Percentiles rank a stretch among this genome's conserved stretches.
These are phyloP conservation scores for Patiria miniata DNA, from an alignment of 35 echinoderm and acorn worm genomes.

Conservation along the genomic window DNA sequence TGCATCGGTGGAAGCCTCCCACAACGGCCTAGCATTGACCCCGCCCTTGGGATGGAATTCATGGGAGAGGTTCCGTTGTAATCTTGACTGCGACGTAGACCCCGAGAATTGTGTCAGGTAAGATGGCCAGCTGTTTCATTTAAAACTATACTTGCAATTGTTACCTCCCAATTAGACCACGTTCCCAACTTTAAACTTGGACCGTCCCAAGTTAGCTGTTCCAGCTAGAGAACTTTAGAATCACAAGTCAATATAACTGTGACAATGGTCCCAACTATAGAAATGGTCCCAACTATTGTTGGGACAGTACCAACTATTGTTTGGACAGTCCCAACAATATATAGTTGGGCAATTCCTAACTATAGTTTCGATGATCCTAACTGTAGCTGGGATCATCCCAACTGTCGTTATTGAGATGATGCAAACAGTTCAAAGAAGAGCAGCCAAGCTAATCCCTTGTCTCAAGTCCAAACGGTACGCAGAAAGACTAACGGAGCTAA, in stretches of 20 bases:
- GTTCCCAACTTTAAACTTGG: too few species aligned
- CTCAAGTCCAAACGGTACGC: neutral
- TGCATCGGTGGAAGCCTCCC: conserved; percentile 4
- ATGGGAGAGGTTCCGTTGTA: conserved; percentile 92
- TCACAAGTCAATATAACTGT: too few species aligned
- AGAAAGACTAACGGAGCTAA: neutral
- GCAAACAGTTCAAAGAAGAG: neutral
- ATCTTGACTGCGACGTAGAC: conserved; percentile 74
- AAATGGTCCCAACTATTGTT: too few species aligned
- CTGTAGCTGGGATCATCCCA: too few species aligned
- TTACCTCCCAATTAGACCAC: neutral
- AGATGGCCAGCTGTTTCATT: neutral
- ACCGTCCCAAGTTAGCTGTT: too few species aligned
- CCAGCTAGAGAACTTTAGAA: too few species aligned
- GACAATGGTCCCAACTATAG: too few species aligned
- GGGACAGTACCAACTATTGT: too few species aligned
- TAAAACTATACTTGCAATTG: neutral
- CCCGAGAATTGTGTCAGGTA: conserved; percentile 91
- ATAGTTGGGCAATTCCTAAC: too few species aligned
- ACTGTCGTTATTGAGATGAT: neutral
- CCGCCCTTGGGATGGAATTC: conserved; percentile 95
- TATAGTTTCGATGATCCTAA: too few species aligned
- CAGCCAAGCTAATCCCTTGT: neutral
- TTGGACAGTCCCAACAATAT: too few species aligned
- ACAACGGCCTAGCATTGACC: conserved; percentile 85